phyloP scores from a whole-genome alignment of 2,797 vertebrate genomes.

The Siniperca scherzeri region DNA sequence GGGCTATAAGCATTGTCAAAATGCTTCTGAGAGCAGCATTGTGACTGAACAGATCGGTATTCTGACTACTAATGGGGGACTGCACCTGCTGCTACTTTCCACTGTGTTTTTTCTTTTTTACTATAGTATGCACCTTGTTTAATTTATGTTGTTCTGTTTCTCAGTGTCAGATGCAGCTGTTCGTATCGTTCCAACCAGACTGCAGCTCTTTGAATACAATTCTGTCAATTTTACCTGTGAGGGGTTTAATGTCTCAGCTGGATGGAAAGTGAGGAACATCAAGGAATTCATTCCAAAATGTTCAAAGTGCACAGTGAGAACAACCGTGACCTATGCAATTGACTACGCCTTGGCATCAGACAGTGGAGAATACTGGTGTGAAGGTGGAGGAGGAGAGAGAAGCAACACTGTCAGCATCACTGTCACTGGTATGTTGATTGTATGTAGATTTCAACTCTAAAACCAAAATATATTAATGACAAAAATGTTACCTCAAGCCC shows the following conservation, averaged over 20 bases:
- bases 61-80: too few species aligned
- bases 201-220: slow-evolving; percentile 32
- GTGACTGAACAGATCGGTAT: too few species aligned
- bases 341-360: rapidly evolving
- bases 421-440: slow-evolving; percentile 24
- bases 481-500: background rate
- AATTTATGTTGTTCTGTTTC: background rate
- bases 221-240: slow-evolving; percentile 34
- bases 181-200: background rate
- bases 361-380: slow-evolving; percentile 53
- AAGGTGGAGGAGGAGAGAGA: background rate
- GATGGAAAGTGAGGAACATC: background rate
- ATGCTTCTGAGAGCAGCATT: too few species aligned
- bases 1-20: too few species aligned
- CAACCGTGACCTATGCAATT: slow-evolving; percentile 8
- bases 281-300: rapidly evolving
- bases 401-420: slow-evolving; percentile 8
- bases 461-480: background rate
- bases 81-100: too few species aligned
- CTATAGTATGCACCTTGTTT: background rate
- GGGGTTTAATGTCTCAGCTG: background rate
- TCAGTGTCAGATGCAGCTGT: background rate
- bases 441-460: background rate
- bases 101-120: background rate
- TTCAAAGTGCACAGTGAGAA: rapidly evolving